Conservation (phyloP, 2,888 invertebrate species). For the Teleiodes luculella region DNA sequence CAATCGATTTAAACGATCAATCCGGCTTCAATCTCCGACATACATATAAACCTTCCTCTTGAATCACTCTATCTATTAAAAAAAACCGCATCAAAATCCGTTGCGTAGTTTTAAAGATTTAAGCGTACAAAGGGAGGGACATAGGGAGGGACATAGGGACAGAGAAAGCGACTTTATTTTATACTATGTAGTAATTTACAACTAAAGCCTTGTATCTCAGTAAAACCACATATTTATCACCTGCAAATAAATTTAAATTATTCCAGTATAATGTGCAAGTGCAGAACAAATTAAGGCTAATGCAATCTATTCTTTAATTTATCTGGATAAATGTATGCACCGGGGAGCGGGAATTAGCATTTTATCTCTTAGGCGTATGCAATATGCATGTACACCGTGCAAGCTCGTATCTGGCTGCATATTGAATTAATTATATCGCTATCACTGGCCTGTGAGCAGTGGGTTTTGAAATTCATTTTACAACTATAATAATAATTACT, state of each 20-base stretch:
- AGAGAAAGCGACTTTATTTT: too few relatives aligned
- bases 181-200: background rate
- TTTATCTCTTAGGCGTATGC: slow-evolving; percentile 70
- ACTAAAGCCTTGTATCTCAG: too few relatives aligned
- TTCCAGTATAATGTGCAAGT: background rate
- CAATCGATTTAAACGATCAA: too few relatives aligned
- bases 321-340: slow-evolving; percentile 60
- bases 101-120: too few relatives aligned
- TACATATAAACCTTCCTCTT: too few relatives aligned
- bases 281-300: background rate
- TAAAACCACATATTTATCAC: too few relatives aligned
- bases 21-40: too few relatives aligned
- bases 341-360: slow-evolving; percentile 64
- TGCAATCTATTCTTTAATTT: slow-evolving; percentile 51
- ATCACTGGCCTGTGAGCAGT: slow-evolving; percentile 15
- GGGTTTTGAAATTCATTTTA: background rate
- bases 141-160: too few relatives aligned
- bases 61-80: too few relatives aligned
- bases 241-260: background rate
- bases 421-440: slow-evolving; percentile 61
- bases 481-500: too few relatives aligned
- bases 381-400: slow-evolving; percentile 70
- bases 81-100: too few relatives aligned
- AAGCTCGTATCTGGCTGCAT: slow-evolving; percentile 51
- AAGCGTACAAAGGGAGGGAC: too few relatives aligned